Evolutionary conservation across 2,113 vertebrate species (phyloP).

Genomic region (Tachysurus fulvidraco): DNA sequence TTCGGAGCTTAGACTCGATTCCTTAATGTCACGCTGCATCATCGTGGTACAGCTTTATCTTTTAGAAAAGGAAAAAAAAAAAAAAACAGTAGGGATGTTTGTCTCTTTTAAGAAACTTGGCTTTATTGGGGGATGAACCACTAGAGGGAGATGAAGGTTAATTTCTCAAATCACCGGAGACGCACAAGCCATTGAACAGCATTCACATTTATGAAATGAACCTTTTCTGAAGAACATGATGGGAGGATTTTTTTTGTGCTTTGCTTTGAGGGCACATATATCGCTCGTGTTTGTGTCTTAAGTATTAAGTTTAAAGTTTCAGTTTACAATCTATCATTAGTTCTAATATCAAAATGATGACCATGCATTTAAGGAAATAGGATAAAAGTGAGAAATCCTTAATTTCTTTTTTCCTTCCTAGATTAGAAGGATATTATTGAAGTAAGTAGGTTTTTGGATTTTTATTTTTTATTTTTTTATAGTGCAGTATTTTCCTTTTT

Average conservation of each 20-base stretch:
- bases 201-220: background rate
- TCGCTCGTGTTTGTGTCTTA: background rate
- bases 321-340: background rate
- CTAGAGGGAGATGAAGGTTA: constrained; percentile 54
- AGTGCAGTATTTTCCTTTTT: background rate
- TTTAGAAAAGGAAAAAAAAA: background rate
- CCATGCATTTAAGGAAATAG: background rate
- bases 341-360: background rate
- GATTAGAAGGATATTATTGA: background rate
- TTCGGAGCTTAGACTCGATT: constrained; percentile 45
- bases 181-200: background rate
- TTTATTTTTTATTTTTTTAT: background rate
- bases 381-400: background rate
- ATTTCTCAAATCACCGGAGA: background rate
- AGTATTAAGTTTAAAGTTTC: background rate
- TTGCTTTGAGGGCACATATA: background rate
- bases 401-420: background rate
- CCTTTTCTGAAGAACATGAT: background rate
- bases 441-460: background rate
- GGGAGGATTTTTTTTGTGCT: background rate
- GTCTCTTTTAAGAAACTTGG: background rate
- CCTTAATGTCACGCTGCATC: background rate
- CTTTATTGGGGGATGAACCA: constrained; percentile 27
- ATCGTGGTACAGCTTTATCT: background rate
- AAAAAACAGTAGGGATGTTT: background rate